Base-by-base conservation (phyloP, 2,797 vertebrate genomes). In the Helicolenus hilgendorfi region DNA sequence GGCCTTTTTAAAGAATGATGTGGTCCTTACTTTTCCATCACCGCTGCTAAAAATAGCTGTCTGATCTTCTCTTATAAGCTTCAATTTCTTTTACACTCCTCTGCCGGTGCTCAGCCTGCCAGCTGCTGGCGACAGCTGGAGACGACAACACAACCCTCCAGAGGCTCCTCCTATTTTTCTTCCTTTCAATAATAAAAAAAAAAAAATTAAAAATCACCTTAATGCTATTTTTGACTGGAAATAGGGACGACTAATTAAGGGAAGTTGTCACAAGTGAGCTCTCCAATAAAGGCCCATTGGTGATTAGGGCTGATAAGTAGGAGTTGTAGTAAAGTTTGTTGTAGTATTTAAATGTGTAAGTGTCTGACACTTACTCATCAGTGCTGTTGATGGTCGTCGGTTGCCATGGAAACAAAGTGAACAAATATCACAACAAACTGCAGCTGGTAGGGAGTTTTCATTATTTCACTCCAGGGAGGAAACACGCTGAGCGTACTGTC, bases 331-430 rank as follows among this genome's bases (percentile, higher is more conserved):
- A 27, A 77, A 69, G 36, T 31, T 18, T 5, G 31, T 41, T 1
- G 5, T 14, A 33, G 10, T 24, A 24, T 14, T 29, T 2, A 45
- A 45, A 0, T 41, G 41, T 36, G 10, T 22, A 2, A 27, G 27
- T 22, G 38, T 64, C 11, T 72, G 56, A 77, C n/a, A 29, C 58
- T 53, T 49, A 49, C 53, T 26, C 31, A 10, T 45, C 3, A 9
- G 24, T 56, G 58, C 13, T 31, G 38, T 13, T 78, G 53, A 24
- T 41, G n/a, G 29, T 15, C 4, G 5, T 29, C 2, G 22, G 69
- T 86, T 67, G 27, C 72, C 77, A 71, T 70, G 72, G 86, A 73
- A 90, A 86, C 83, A 31, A 3, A 29, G 27, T 63, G 53, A 55
- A 49, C 45, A 49, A 74, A 29, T 15, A 20, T 79, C n/a, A 4